Evolutionary conservation across 2,113 vertebrate species (phyloP).

Genomic region (Cyanistes caeruleus): DNA sequence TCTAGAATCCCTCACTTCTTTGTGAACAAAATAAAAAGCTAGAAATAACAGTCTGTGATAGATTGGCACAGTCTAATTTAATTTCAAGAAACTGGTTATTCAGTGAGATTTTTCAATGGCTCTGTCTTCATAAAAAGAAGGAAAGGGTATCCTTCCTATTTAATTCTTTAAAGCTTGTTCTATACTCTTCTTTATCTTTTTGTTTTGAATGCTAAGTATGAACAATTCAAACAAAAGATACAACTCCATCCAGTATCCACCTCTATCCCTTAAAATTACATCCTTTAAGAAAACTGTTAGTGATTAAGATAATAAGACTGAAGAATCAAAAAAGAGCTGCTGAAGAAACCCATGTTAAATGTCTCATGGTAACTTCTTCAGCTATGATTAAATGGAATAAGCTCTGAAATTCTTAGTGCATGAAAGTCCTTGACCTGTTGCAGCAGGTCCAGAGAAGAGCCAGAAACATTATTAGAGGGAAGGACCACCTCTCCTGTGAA

Average conservation of each 20-base stretch:
- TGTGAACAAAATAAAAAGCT: not conserved
- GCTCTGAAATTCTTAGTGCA: not conserved
- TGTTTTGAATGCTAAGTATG: not conserved
- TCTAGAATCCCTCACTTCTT: not conserved
- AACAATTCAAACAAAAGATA: not conserved
- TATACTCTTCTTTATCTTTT: not conserved
- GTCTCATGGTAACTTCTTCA: not conserved
- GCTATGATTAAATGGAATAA: not conserved
- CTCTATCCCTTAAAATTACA: not conserved
- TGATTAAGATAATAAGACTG: not conserved
- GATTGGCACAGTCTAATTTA: not conserved
- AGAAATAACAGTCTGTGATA: not conserved
- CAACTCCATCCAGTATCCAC: fast-evolving
- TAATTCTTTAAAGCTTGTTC: not conserved
- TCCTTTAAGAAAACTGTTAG: not conserved
- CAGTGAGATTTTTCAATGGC: not conserved
- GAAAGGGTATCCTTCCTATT: not conserved
- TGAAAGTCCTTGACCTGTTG: not conserved
- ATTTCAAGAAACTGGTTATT: not conserved
- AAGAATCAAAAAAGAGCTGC: not conserved
- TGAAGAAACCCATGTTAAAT: not conserved
- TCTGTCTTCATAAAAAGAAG: not conserved
- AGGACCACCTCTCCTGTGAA: too few relatives aligned
- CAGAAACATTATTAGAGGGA: not conserved
- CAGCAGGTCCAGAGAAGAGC: not conserved